Conservation (phyloP, 2,113 vertebrate species). For the Octodon degus region DNA sequence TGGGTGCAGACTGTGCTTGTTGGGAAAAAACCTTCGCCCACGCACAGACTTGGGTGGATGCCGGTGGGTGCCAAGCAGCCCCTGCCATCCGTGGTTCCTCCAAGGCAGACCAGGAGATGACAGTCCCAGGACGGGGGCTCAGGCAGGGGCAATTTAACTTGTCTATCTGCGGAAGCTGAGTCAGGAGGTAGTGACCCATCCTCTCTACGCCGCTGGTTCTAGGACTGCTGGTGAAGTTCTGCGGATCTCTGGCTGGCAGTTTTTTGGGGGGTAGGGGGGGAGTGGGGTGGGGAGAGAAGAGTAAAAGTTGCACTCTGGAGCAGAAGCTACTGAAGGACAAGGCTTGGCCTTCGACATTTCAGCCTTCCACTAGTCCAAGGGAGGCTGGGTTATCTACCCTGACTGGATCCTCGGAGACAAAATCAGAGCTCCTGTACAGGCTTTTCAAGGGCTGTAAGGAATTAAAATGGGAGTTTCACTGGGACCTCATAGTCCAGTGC, state of each 20-base stretch:
- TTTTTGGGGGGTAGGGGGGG: rapidly evolving
- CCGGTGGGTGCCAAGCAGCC: background rate
- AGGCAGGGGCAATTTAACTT: background rate
- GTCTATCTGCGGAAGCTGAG: background rate
- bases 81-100: background rate
- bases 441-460: background rate
- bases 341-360: background rate
- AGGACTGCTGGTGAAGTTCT: background rate
- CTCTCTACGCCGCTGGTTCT: background rate
- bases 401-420: background rate
- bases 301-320: background rate
- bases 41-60: no score
- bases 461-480: background rate
- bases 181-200: background rate
- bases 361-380: background rate
- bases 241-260: background rate
- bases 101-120: background rate
- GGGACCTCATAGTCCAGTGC: background rate
- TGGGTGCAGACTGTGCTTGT: conserved; percentile 37
- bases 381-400: background rate
- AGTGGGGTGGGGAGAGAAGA: background rate
- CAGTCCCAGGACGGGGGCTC: background rate
- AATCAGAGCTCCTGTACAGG: background rate
- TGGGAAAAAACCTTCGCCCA: background rate
- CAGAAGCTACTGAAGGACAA: background rate